Conservation (phyloP, 2,888 invertebrate genomes). For the Geotrupes spiniger region DNA sequence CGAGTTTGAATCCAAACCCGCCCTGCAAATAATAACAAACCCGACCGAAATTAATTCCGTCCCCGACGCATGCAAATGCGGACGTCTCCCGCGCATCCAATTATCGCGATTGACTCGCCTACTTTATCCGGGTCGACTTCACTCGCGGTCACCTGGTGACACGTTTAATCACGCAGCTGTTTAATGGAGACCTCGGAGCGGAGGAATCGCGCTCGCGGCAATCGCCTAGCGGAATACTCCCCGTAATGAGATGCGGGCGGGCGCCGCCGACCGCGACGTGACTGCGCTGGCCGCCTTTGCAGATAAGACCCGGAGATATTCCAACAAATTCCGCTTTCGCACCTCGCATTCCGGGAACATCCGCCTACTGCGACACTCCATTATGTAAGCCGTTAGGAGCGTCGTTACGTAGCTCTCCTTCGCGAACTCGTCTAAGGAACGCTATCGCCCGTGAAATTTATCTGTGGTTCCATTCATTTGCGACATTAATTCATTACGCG, state of each 20-base stretch:
- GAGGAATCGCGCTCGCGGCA: no score
- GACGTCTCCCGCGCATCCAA: no score
- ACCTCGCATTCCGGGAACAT: constrained; percentile 30
- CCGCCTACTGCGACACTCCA: constrained; percentile 25
- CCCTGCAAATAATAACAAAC: no score
- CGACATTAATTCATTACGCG: no score
- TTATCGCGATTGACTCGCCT: no score
- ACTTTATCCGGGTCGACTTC: no score
- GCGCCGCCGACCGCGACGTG: neutral
- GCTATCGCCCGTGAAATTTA: constrained; percentile 1
- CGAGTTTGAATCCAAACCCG: no score
- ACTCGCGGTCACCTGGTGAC: neutral
- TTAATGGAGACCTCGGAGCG: neutral
- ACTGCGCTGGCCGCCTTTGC: neutral
- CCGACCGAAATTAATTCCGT: no score
- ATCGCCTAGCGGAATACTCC: no score
- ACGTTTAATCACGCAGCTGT: constrained; percentile 1
- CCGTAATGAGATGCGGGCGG: no score
- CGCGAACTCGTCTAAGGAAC: constrained; percentile 3
- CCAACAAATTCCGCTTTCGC: constrained; percentile 26
- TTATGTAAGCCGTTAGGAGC: constrained; percentile 27
- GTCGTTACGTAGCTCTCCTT: constrained; percentile 26
- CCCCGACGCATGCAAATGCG: no score
- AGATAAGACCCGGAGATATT: constrained; percentile 5
- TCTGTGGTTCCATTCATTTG: neutral